Base-by-base conservation (phyloP, 2,797 vertebrate genomes). In the Corythornis leucogaster region DNA sequence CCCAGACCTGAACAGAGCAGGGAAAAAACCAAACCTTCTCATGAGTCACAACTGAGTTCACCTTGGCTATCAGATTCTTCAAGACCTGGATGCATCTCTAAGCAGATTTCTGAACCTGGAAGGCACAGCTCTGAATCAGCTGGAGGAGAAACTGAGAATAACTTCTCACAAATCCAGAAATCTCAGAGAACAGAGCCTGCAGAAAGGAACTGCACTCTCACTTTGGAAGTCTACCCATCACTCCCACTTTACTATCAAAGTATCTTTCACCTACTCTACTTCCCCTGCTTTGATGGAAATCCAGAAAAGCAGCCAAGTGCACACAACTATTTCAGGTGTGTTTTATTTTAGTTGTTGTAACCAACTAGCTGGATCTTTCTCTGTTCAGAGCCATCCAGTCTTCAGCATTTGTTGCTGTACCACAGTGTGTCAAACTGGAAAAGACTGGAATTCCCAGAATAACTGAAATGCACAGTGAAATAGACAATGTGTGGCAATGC, bases 291-390 rank as follows among this genome's bases (percentile, higher is more conserved):
- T 63, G 17, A 80, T 16, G n/a, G 48, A 70, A 90, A 74, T 10
- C n/a, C 15, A 53, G 53, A 70, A 90, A 57, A 69, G 0, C 6
- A 24, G 5, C 5, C 55, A 63, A 92, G 6, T 0, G 0, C 11
- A 18, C 1, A 51, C 8, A 51, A 17, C 38, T 42, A 35, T 61
- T 84, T 86, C 0, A 20, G 64, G 28, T 12, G 4, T 35, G 57
- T 31, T 48, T 51, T 42, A 33, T 57, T 80, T 81, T 1, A 30
- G 59, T 26, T 10, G 45, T 38, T 15, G 16, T 33, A 76, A 83
- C 9, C 57, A 28, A 53, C 45, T 24, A 70, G 14, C 6, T 28
- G 35, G 24, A 51, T 68, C 22, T 19, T 68, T 28, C 26, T 30
- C 30, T 42, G 50, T 24, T 38, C 50, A 54, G 12, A 68, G 7